Base-by-base conservation (phyloP, 2,113 vertebrate species). In the Hucho hucho region DNA sequence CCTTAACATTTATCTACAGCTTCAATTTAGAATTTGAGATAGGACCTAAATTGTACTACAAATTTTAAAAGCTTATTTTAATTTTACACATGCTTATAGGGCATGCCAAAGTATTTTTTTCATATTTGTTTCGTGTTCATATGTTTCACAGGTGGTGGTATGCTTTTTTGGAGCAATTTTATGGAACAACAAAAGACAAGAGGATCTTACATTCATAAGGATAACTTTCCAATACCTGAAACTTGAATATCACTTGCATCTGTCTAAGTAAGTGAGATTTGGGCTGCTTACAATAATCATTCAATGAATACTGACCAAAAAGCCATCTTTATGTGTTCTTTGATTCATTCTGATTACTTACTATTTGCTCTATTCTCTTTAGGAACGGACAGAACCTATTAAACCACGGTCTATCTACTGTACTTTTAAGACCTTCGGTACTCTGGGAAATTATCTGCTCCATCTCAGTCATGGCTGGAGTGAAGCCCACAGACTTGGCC, bases 391-490 rank as follows among this genome's bases (percentile, higher is more conserved):
- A n/a, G 3, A 67, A 28, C 58, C 13, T 25, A 29, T 65, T 67
- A 7, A 65, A 67, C 65, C 6, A 67, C 28, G 20, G 18, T 29
- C 3, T 32, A 18, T n/a, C 16, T 67, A 2, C 18, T n/a, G 20
- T 37, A 67, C 29, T 3, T 32, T 5, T 28, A 29, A 28, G 64
- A 67, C 28, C 28, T 32, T 53, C 16, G 18, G 28, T 28, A 1
- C 29, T 69, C 16, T 47, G 43, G 53, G 32, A 26, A 20, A 37
- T 37, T 18, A 6, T 59, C 43, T 73, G 65, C 28, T 69, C 70
- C 47, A 13, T 14, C 13, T 4, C 63, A 16, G 78, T 73, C 29
- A 96, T 95, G 94, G 92, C 87, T 61, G 90, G 80, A 53, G 81
- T 90, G 66, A 83, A 86, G 67, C 76, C 83, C 32, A 78, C 88